A percentile compares a stretch with the other conserved stretches of the same genome.
phyloP scores from a whole-genome alignment of 2,888 invertebrate species.

The Ormyrus labotus region DNA sequence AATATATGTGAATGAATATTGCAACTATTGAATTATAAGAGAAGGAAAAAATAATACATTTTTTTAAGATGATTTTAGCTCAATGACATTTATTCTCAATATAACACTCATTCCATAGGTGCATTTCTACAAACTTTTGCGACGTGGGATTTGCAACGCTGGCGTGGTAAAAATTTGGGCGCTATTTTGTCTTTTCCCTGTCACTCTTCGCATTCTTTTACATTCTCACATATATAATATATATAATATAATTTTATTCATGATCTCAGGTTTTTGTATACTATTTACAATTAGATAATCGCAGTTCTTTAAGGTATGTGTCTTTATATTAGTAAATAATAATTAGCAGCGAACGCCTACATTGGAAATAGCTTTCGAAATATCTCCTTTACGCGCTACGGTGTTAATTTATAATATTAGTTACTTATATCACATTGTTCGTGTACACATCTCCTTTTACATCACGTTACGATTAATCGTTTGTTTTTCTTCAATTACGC shows the following conservation, averaged over 20 bases:
- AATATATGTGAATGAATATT: neutral
- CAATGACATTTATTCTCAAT: slow-evolving; percentile 64
- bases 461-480: slow-evolving; percentile 53
- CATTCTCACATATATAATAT: slow-evolving; percentile 64
- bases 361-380: slow-evolving; percentile 67
- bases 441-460: slow-evolving; percentile 64
- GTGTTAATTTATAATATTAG: slow-evolving; percentile 73
- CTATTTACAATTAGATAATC: slow-evolving; percentile 70
- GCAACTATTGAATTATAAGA: slow-evolving; percentile 39
- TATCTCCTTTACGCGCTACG: slow-evolving; percentile 67
- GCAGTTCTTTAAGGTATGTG: slow-evolving; percentile 61
- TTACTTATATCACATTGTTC: slow-evolving; percentile 75
- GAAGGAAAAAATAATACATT: slow-evolving; percentile 50
- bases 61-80: slow-evolving; percentile 58
- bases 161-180: slow-evolving; percentile 62
- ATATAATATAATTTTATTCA: slow-evolving; percentile 60
- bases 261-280: slow-evolving; percentile 67
- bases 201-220: slow-evolving; percentile 43
- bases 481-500: slow-evolving; percentile 49
- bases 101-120: slow-evolving; percentile 62
- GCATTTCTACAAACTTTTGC: slow-evolving; percentile 63
- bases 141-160: slow-evolving; percentile 62
- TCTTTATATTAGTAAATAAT: slow-evolving; percentile 68
- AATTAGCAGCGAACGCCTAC: slow-evolving; percentile 70
- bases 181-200: slow-evolving; percentile 43